Conservation (phyloP, 2,888 invertebrate genomes). For the Amphipyra tragopoginis region DNA sequence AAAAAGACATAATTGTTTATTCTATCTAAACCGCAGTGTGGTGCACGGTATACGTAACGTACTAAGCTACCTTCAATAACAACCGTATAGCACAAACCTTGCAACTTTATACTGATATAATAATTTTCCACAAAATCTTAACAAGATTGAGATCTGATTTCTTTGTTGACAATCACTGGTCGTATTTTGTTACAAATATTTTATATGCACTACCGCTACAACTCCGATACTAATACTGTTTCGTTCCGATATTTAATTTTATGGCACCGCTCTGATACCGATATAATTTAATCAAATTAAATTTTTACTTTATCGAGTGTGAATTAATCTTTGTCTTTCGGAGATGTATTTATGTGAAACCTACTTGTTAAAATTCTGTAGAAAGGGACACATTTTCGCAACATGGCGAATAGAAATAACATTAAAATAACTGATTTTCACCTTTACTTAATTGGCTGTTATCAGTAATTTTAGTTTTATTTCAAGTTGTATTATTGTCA, state of each 20-base stretch:
- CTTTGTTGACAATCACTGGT: too few species aligned
- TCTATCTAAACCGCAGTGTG: conserved; percentile 55
- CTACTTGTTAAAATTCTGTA: conserved; percentile 20
- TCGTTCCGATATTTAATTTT: too few species aligned
- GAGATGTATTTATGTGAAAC: too few species aligned
- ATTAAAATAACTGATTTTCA: conserved; percentile 33
- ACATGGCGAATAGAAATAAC: conserved; percentile 22
- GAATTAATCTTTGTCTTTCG: too few species aligned
- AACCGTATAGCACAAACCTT: conserved; percentile 48
- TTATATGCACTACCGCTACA: too few species aligned
- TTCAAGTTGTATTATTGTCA: conserved; percentile 44
- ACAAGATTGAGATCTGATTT: not conserved
- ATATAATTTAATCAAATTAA: too few species aligned
- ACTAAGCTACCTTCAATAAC: conserved; percentile 44
- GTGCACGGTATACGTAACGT: conserved; percentile 45
- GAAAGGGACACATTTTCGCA: conserved; percentile 23
- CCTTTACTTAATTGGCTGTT: not conserved
- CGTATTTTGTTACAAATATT: too few species aligned
- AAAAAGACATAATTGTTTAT: conserved; percentile 45
- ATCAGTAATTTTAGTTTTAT: conserved; percentile 41
- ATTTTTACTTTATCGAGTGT: too few species aligned
- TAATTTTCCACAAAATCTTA: conserved; percentile 27
- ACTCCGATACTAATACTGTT: too few species aligned
- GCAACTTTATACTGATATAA: conserved; percentile 11
- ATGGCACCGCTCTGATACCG: too few species aligned